phyloP scores from a whole-genome alignment of 2,888 invertebrate genomes.

The Rugalucina vietnamica region DNA sequence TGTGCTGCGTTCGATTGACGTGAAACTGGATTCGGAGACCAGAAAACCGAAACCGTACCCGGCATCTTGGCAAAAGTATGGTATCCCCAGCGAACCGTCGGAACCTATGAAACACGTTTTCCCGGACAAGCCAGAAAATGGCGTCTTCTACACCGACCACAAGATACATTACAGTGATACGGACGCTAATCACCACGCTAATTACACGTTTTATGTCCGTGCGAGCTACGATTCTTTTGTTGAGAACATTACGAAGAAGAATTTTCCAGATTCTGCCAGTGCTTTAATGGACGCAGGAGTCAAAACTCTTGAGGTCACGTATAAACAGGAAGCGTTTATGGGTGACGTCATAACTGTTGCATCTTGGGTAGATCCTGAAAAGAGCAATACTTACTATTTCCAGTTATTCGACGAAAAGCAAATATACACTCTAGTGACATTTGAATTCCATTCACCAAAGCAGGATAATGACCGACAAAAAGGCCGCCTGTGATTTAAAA shows the following conservation, averaged over 20 bases:
- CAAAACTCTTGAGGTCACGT: conserved; percentile 39
- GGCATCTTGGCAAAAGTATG: conserved; percentile 25
- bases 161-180: conserved; percentile 38
- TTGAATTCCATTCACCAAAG: neutral
- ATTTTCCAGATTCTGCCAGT: neutral
- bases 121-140: conserved; percentile 17
- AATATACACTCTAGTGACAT: neutral
- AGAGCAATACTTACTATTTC: conserved; percentile 33
- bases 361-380: conserved; percentile 35
- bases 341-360: conserved; percentile 39
- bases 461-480: neutral
- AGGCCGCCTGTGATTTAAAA: neutral
- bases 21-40: conserved; percentile 41
- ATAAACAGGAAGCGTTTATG: conserved; percentile 33
- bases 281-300: conserved; percentile 22
- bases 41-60: conserved; percentile 47
- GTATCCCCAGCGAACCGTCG: conserved; percentile 23
- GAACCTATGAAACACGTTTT: conserved; percentile 17
- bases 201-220: conserved; percentile 37
- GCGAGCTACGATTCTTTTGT: conserved; percentile 33
- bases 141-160: conserved; percentile 14
- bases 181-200: conserved; percentile 45
- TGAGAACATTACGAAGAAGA: conserved; percentile 31
- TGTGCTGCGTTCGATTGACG: conserved; percentile 10
- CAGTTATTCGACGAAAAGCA: conserved; percentile 22